These are phyloP conservation scores for Uromys caudimaculatus DNA, from an alignment of 2,797 vertebrate species.

Conservation along the genomic window DNA sequence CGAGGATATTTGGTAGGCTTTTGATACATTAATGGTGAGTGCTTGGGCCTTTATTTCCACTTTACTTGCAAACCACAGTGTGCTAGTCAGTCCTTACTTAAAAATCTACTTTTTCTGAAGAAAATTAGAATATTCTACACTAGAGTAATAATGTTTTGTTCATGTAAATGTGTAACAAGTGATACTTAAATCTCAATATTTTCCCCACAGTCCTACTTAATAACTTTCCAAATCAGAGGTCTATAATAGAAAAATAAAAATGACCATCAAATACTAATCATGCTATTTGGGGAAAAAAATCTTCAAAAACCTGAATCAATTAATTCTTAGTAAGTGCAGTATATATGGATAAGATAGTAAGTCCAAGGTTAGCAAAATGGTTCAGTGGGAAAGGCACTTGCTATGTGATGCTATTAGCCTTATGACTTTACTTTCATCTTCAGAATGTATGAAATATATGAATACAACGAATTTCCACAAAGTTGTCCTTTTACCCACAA, in stretches of 20 bases:
- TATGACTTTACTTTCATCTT: not conserved
- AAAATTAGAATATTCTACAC: not conserved
- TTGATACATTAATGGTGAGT: slow-evolving; percentile 43
- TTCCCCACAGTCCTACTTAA: not conserved
- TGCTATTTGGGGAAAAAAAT: not conserved
- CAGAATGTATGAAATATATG: not conserved
- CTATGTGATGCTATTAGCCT: not conserved
- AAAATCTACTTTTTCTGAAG: slow-evolving; percentile 44
- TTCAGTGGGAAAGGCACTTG: not conserved
- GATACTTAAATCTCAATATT: slow-evolving; percentile 7
- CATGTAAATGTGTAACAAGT: not conserved
- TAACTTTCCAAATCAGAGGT: not conserved
- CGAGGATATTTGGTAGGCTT: slow-evolving; percentile 27
- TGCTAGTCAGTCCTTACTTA: not conserved
- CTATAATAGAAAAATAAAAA: not conserved
- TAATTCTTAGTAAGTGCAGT: not conserved
- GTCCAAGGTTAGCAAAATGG: no score
- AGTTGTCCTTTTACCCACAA: not conserved
- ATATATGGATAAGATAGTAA: not conserved
- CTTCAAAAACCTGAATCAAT: not conserved
- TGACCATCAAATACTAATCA: not conserved
- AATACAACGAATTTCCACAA: not conserved
- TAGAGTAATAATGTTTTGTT: not conserved
- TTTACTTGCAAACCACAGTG: slow-evolving; percentile 59
- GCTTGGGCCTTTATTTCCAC: slow-evolving; percentile 51